These are phyloP conservation scores for Acrocephalus kingi DNA, from an alignment of 2,113 vertebrate species.

Conservation along the genomic window DNA sequence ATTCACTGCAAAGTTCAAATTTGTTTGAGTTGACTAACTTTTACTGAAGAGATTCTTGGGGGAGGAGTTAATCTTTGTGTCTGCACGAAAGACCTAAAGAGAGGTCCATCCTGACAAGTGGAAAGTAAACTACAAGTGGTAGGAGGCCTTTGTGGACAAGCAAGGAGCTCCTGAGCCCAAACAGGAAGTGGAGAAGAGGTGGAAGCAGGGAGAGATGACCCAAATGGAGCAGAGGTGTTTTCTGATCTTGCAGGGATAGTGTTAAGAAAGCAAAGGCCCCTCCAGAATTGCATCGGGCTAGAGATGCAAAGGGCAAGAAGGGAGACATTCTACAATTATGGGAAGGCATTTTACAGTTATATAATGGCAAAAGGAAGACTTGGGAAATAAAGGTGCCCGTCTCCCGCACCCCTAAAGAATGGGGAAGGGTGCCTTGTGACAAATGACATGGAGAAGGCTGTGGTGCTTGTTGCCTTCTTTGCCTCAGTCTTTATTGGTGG, in stretches of 20 bases:
- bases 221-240: neutral
- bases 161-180: neutral
- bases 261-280: neutral
- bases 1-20: neutral
- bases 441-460: neutral
- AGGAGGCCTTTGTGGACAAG: neutral
- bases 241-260: neutral
- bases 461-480: neutral
- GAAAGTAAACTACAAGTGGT: neutral
- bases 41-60: neutral
- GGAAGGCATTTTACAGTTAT: neutral
- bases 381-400: neutral
- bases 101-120: neutral
- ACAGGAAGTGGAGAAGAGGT: neutral
- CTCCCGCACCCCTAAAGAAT: neutral
- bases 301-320: neutral
- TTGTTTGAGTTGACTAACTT: neutral
- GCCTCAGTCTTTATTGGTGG: neutral
- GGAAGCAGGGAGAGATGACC: neutral
- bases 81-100: neutral
- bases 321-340: neutral
- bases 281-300: neutral
- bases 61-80: neutral
- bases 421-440: neutral
- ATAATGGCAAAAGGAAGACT: neutral